Conservation (phyloP, 2,113 vertebrate genomes). For the Gobio gobio region DNA sequence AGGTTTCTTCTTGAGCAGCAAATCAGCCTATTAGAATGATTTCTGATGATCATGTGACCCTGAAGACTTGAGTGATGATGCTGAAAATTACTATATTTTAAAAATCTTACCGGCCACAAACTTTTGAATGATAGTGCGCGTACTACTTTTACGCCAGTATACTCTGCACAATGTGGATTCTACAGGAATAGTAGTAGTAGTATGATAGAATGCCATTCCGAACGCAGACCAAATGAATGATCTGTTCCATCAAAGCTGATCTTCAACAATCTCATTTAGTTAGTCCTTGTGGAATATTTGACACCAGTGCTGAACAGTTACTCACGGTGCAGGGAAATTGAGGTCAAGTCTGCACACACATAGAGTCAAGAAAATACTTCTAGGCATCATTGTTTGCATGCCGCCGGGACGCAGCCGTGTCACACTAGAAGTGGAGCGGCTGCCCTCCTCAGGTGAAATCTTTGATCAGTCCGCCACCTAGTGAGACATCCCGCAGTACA, state of each 20-base stretch:
- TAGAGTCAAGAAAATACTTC: not conserved
- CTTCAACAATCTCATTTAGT: not conserved
- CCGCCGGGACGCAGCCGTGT: not conserved
- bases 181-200: not conserved
- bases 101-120: not conserved
- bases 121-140: not conserved
- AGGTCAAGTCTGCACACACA: not conserved
- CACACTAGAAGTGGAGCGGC: conserved; percentile 34
- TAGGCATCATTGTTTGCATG: not conserved
- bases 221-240: not conserved
- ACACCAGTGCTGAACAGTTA: not conserved
- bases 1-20: no score
- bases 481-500: conserved; percentile 61
- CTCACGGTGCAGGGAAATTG: not conserved
- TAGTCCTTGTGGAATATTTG: not conserved
- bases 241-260: not conserved
- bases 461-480: conserved; percentile 70
- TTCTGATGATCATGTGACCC: no score
- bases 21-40: no score
- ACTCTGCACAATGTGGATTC: not conserved
- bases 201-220: not conserved
- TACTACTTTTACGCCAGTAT: no score
- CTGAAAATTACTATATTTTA: no score
- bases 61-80: no score
- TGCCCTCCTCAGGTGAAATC: conserved; percentile 53